Percentiles rank a stretch among this genome's conserved stretches.
These are phyloP conservation scores for Caerostris extrusa DNA, from an alignment of 1,140 invertebrate genomes.

Conservation along the genomic window DNA sequence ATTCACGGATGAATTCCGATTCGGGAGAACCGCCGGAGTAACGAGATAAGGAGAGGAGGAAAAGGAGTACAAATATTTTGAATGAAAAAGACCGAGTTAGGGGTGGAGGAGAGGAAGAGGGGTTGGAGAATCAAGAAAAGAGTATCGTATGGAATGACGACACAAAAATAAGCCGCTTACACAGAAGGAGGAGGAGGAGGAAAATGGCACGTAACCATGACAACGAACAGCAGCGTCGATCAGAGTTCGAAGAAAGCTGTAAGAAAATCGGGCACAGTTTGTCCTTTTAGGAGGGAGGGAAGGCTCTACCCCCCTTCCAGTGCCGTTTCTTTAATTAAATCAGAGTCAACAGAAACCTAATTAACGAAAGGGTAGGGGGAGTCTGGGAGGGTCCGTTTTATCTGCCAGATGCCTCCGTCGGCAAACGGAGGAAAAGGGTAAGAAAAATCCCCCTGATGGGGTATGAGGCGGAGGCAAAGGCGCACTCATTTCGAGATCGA, in stretches of 20 bases:
- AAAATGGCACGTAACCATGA: slow-evolving; percentile 34
- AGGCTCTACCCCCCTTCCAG: background rate
- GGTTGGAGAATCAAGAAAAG: background rate
- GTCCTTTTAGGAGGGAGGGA: no score
- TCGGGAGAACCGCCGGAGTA: background rate
- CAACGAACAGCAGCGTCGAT: slow-evolving; percentile 42
- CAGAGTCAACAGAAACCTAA: slow-evolving; percentile 75
- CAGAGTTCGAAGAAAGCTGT: slow-evolving; percentile 30
- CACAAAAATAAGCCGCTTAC: slow-evolving; percentile 60
- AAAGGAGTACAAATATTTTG: slow-evolving; percentile 62
- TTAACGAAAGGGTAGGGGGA: slow-evolving; percentile 22
- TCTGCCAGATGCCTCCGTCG: slow-evolving; percentile 10
- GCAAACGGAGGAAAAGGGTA: slow-evolving; percentile 1
- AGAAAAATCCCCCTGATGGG: background rate
- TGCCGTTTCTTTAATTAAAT: slow-evolving; percentile 71
- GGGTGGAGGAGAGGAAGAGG: background rate
- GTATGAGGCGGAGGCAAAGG: background rate
- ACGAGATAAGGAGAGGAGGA: background rate
- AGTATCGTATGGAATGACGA: slow-evolving; percentile 50
- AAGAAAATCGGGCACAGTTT: background rate
- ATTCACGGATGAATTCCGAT: no score
- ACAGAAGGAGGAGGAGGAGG: background rate
- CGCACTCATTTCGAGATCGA: background rate
- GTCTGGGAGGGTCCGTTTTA: background rate
- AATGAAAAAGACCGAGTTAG: slow-evolving; percentile 28